Base-by-base conservation (phyloP, 30 jellyfish, hydroid and myxozoan species). In the Aurelia sp. region DNA sequence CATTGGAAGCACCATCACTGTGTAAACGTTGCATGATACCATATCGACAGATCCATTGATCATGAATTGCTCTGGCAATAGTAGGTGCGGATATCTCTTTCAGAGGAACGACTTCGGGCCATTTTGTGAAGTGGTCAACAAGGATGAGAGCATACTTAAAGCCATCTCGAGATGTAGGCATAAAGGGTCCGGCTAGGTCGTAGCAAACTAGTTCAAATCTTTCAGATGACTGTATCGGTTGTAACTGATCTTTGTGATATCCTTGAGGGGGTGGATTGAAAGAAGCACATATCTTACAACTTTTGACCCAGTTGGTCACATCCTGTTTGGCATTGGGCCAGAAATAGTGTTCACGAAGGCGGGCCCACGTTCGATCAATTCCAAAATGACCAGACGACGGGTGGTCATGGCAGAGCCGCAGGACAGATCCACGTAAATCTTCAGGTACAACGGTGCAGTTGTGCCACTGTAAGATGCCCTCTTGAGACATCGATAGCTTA, bases 51-150 rank as follows among this genome's bases (percentile, higher is more conserved):
- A 37, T 37, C 48, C 48, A 37, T 37, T 37, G 9, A 37, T 37
- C 48, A 37, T 37, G 48, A 70, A 82, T 66, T 40, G 85, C 78
- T 65, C 73, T 79, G 48, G 86, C 92, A 53, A 69, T 44, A 55
- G 78, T 57, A 50, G 76, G 77, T n/a, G 78, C 84, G 21, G 53
- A 58, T 63, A 30, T 51, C 53, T 82, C 90, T 63, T 65, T 65
- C 27, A 79, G 69, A 7, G 90, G 90, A 22, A 60, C 63, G 17
- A 74, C 86, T 44, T 21, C 76, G 55, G 86, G 86, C 86, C 86
- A 69, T 71, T 51, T 74, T 6, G 82, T 71, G 59, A 37, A 37
- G 48, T 37, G 48, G 7, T 37, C 48, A 37, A 37, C 48, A 37
- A 37, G 48, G 48, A 37, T 78, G 20, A 78, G 68, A 27, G 68